phyloP scores from a whole-genome alignment of 2,888 invertebrate species.

The Sylvicola cinctus region DNA sequence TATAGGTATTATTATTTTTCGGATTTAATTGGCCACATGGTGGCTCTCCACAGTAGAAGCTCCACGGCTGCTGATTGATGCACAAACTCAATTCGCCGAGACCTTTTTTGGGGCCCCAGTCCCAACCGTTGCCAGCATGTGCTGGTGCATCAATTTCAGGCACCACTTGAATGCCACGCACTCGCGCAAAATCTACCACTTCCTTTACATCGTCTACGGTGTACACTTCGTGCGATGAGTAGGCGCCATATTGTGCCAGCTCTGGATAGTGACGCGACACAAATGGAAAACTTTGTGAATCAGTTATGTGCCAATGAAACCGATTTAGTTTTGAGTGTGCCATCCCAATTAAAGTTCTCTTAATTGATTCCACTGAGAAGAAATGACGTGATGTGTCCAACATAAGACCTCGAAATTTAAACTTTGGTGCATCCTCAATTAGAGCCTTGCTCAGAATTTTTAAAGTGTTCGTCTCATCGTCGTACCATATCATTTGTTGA shows the following conservation, averaged over 20 bases:
- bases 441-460: constrained; percentile 42
- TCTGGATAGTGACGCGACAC: constrained; percentile 54
- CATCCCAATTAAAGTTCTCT: constrained; percentile 70
- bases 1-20: constrained; percentile 54
- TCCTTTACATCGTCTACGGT: constrained; percentile 46
- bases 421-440: constrained; percentile 54
- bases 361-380: constrained; percentile 49
- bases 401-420: constrained; percentile 59
- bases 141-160: constrained; percentile 84
- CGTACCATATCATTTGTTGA: constrained; percentile 63
- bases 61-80: constrained; percentile 64
- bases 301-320: constrained; percentile 82
- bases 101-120: constrained; percentile 56
- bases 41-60: constrained; percentile 56
- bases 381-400: constrained; percentile 84
- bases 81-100: constrained; percentile 62
- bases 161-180: constrained; percentile 67
- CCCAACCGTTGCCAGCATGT: constrained; percentile 74
- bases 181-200: constrained; percentile 51
- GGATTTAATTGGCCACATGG: constrained; percentile 76
- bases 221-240: constrained; percentile 58
- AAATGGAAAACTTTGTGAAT: constrained; percentile 85
- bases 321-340: constrained; percentile 75
- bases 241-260: constrained; percentile 66
- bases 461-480: constrained; percentile 40